Conservation (phyloP, 2,113 vertebrate genomes). For the Sigmodon hispidus region DNA sequence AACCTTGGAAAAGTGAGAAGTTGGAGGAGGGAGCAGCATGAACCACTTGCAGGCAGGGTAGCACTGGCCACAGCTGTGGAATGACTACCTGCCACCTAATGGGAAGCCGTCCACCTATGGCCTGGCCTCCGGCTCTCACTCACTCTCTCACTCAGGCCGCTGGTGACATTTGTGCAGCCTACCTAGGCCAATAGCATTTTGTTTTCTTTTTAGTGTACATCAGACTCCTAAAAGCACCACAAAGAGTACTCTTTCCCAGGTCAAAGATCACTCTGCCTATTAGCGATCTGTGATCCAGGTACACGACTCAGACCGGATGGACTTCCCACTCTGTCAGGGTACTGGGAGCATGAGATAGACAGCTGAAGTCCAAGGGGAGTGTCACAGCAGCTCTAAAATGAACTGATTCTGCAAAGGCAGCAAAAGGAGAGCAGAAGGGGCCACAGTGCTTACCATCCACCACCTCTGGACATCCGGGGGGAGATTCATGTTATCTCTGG, state of each 20-base stretch:
- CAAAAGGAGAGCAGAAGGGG: neutral
- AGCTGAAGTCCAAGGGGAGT: neutral
- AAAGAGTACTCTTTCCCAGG: neutral
- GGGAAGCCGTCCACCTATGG: neutral
- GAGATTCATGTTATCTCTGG: conserved; percentile 94
- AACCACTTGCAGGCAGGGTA: accelerated
- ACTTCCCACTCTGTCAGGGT: neutral
- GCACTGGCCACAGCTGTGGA: neutral
- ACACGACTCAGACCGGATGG: neutral
- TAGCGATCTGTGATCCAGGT: neutral
- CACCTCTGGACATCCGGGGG: conserved; percentile 95
- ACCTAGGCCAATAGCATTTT: neutral
- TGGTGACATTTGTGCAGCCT: neutral
- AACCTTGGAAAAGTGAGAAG: neutral
- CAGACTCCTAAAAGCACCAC: neutral
- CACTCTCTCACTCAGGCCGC: neutral
- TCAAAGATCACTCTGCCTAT: neutral
- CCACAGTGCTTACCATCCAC: conserved; percentile 94
- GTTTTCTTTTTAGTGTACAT: neutral
- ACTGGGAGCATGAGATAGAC: neutral
- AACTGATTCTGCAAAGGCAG: neutral
- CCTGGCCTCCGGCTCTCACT: neutral
- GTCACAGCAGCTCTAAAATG: neutral
- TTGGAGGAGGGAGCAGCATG: neutral
- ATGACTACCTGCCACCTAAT: neutral